Evolutionary conservation across 2,797 vertebrate genomes (phyloP), one percentile per base, ranked within the genome.

Genomic region (Acanthurus lineatus): DNA sequence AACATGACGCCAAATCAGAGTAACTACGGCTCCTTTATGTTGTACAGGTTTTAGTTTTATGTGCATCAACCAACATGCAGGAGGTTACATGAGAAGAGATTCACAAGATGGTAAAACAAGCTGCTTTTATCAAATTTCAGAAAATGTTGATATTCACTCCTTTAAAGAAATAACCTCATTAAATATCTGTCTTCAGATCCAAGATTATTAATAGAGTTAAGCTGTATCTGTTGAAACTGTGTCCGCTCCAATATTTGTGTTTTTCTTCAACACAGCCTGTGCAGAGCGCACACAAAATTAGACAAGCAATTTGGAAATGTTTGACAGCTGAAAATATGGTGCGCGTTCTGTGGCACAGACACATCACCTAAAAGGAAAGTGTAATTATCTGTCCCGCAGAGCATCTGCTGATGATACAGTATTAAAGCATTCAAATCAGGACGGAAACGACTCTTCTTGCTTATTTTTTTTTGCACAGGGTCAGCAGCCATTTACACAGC

Each of bases 401-500:
- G 57, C 5, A n/a, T 69, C 58, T 38, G 73, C 25, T 25, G 25
- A 25, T 25, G 25, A 25, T 25, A 49, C 63, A 0, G 20, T 32
- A 42, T 73, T 54, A 56, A 76, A 86, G 69, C 22, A 0, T 25
- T 66, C 66, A 0, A 45, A 81, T 71, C 60, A 14, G 59, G 35
- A 19, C 17, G 22, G 57, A 76, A 74, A 59, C 0, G 19, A 71
- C 52, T 75, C 76, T 19, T 48, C 52, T 15, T 6, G 51, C 51
- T 25, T 28, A 7, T 61, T 48, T 72, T 28, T 9, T 61, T 48
- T 72, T 17, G 47, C 54, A 9, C 42, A 19, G 38, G 62, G 71
- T 84, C 82, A 68, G 67, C 53, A 20, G 79, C 53, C n/a, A 25
- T 73, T 70, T 73, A 11, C 47, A 52, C 56, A 35, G 54, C 49